A percentile compares a stretch with the other conserved stretches of the same genome.
phyloP scores from a whole-genome alignment of 1,140 invertebrate genomes.

The Holotrichia oblita region DNA sequence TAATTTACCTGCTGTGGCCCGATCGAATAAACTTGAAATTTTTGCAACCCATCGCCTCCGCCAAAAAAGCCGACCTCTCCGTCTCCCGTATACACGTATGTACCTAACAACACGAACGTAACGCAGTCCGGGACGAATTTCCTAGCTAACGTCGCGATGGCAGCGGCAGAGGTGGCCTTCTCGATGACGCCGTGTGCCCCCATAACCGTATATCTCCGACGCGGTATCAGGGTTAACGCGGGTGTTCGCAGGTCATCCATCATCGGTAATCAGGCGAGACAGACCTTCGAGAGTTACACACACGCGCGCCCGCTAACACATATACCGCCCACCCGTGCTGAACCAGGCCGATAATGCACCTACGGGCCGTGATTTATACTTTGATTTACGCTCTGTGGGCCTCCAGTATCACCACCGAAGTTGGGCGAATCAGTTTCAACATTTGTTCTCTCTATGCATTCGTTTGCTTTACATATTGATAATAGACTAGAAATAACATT shows the following conservation, averaged over 20 bases:
- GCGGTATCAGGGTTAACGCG: slow-evolving; percentile 17
- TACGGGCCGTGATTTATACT: slow-evolving; percentile 48
- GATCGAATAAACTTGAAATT: slow-evolving; percentile 18
- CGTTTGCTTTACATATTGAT: background rate
- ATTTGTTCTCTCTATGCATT: background rate
- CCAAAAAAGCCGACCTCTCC: background rate
- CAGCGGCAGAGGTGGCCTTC: background rate
- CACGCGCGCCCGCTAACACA: background rate
- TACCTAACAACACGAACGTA: too few relatives aligned
- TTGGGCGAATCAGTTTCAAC: background rate
- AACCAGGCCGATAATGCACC: slow-evolving; percentile 52
- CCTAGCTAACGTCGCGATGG: background rate
- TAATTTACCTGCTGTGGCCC: slow-evolving; percentile 2
- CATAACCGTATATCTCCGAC: slow-evolving; percentile 24
- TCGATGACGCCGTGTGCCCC: slow-evolving; percentile 26
- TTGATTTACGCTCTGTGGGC: slow-evolving; percentile 47
- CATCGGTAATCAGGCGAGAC: slow-evolving; percentile 51
- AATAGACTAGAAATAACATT: too few relatives aligned
- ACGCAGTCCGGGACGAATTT: slow-evolving; percentile 17
- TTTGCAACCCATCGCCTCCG: background rate
- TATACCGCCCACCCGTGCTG: slow-evolving; percentile 47
- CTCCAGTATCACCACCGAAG: background rate
- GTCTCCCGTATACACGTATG: too few relatives aligned
- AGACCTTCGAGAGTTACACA: slow-evolving; percentile 49
- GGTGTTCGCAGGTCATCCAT: slow-evolving; percentile 48